phyloP scores from a whole-genome alignment of 2,797 vertebrate genomes.

The Hipposideros larvatus region DNA sequence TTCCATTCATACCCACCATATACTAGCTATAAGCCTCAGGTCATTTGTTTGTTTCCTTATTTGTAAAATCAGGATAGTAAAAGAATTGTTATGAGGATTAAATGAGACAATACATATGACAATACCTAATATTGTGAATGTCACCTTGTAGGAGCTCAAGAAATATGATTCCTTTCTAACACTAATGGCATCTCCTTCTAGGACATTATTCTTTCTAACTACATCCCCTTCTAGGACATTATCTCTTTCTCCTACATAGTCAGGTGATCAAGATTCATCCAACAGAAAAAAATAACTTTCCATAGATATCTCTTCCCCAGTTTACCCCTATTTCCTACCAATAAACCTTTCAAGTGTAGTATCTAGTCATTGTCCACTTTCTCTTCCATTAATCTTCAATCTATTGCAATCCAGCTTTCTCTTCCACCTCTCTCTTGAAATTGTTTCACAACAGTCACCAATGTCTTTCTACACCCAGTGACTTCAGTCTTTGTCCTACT shows the following conservation, averaged over 20 bases:
- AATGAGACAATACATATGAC: not conserved
- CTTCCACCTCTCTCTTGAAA: not conserved
- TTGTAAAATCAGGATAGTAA: not conserved
- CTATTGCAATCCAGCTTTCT: not conserved
- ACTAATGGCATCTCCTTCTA: too few relatives aligned
- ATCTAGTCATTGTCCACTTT: not conserved
- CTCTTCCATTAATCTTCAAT: not conserved
- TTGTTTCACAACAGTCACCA: not conserved
- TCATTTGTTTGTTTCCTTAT: not conserved
- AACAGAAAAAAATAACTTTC: not conserved
- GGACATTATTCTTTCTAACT: not conserved
- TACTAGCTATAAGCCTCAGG: not conserved
- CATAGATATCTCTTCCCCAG: not conserved
- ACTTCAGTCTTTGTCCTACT: slow-evolving; percentile 7
- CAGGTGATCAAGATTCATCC: not conserved
- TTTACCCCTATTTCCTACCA: not conserved
- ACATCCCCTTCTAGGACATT: not conserved
- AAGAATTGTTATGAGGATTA: not conserved
- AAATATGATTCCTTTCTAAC: slow-evolving; percentile 2
- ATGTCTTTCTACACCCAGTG: not conserved
- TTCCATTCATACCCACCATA: not conserved
- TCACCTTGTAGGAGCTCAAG: not conserved
- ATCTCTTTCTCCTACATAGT: not conserved
- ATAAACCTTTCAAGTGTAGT: not conserved
- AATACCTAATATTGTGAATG: not conserved